Evolutionary conservation across 2,113 vertebrate genomes (phyloP), one percentile per base, ranked within the genome.

Genomic region (Microtus montanus): DNA sequence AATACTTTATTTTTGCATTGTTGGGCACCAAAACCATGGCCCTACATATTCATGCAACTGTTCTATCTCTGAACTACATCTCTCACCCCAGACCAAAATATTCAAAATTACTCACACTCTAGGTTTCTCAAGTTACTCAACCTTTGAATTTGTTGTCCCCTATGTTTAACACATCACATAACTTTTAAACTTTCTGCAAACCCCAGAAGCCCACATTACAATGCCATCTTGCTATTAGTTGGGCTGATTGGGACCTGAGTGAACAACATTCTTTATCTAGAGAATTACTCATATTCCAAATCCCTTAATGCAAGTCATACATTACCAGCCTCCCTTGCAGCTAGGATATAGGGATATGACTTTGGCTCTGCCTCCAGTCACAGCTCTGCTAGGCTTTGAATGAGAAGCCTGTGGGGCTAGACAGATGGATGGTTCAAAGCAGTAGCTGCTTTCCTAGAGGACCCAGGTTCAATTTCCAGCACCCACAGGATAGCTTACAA

Each of bases 271-370:
- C 75, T 82, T 1, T 33, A n/a, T 85, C 41, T 80, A 58, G 54
- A 95, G n/a, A 93, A 30, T 84, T 93, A 85, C 22, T 87, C 24
- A 33, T 75, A 71, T 92, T 93, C 38, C 75, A 75, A 92, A 79
- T 74, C 28, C 24, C 30, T 75, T 86, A 64, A 44, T 1, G 91
- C 52, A 92, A 83, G 11, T 22, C n/a, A 8, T 41, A 47, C 64
- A 77, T 89, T 63, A 54, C 47, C 30, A 64, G 49, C 14, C n/a
- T 84, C 28, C 33, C 47, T 88, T 70, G n/a, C 4, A 71, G 30
- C 78, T 58, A 75, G 19, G 63, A 74, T 13, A n/a, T 30, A 52
- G 10, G 22, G 49, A 89, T 52, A 10, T 82, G 4, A 89, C 13
- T 3, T 41, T 68, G 6, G 7, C 35, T 74, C 68, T 84, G 41